phyloP scores from a whole-genome alignment of 2,888 invertebrate species.

The Napeogenes sylphis region DNA sequence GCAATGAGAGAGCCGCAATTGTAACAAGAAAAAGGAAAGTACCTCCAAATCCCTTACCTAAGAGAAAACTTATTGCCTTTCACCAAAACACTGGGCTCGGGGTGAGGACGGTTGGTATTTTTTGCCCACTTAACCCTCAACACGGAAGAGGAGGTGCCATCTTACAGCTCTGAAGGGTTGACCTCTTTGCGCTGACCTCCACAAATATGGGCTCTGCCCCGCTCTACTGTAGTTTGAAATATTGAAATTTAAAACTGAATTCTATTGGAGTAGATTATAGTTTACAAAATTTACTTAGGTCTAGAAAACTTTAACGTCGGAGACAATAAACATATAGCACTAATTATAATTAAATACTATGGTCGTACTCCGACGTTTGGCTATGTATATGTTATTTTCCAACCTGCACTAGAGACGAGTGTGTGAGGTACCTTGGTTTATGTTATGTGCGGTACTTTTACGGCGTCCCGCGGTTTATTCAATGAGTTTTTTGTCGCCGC shows the following conservation, averaged over 20 bases:
- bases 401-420: conserved; percentile 4
- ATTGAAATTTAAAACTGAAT: background rate
- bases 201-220: conserved; percentile 13
- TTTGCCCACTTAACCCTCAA: conserved; percentile 66
- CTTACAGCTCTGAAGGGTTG: conserved; percentile 65
- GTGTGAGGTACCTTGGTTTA: conserved; percentile 11
- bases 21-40: conserved; percentile 2
- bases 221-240: conserved; percentile 6
- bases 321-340: too few relatives aligned
- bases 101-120: conserved; percentile 42
- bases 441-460: conserved; percentile 32
- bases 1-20: background rate
- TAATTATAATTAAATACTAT: too few relatives aligned
- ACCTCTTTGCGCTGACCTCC: conserved; percentile 41
- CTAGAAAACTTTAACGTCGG: too few relatives aligned
- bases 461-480: conserved; percentile 25
- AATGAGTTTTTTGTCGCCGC: conserved; percentile 32
- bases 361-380: too few relatives aligned
- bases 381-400: too few relatives aligned
- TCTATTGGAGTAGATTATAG: too few relatives aligned
- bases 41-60: conserved; percentile 27
- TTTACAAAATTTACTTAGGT: too few relatives aligned
- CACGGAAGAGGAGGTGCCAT: conserved; percentile 73
- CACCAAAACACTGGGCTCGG: conserved; percentile 11
- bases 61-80: conserved; percentile 27